Percentiles rank a stretch among this genome's conserved stretches.
phyloP scores from a whole-genome alignment of 2,797 vertebrate species.

The Poecilia picta region DNA sequence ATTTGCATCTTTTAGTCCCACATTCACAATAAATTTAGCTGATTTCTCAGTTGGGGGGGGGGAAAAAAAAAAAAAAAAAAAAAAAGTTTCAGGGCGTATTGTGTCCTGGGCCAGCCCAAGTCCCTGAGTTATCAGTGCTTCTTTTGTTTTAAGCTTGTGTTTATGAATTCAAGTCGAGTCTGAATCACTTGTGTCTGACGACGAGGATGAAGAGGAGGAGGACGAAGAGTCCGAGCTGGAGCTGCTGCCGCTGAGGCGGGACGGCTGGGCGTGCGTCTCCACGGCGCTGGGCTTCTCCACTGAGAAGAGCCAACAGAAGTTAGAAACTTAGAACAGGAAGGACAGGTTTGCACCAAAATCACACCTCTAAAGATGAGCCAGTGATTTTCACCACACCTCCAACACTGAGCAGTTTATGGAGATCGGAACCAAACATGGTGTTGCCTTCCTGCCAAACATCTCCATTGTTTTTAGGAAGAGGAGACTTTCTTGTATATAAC shows the following conservation, averaged over 20 bases:
- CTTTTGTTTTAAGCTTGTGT: constrained; percentile 19
- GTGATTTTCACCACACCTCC: neutral
- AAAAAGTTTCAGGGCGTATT: constrained; percentile 54
- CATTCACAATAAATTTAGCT: constrained; percentile 51
- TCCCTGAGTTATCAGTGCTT: constrained; percentile 70
- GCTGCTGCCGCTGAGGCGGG: constrained; percentile 92
- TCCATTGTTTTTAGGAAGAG: neutral
- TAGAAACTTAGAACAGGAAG: neutral
- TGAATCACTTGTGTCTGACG: constrained; percentile 91
- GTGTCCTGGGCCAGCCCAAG: constrained; percentile 67
- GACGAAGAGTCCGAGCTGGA: constrained; percentile 92
- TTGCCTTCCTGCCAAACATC: neutral
- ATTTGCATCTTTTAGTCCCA: constrained; percentile 48
- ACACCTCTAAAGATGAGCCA: neutral
- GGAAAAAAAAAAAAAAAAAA: neutral
- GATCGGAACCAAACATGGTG: neutral
- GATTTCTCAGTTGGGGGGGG: constrained; percentile 4
- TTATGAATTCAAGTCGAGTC: constrained; percentile 83
- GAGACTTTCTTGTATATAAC: neutral
- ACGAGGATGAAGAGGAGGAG: constrained; percentile 88
- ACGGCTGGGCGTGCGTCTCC: constrained; percentile 76
- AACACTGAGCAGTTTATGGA: neutral
- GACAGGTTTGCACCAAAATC: too few species aligned
- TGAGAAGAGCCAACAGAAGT: constrained; percentile 44
- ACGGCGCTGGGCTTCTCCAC: constrained; percentile 84